A percentile compares a stretch with the other conserved stretches of the same genome.
phyloP scores from a whole-genome alignment of 2,797 vertebrate genomes.

The Silurus lanzhouensis region DNA sequence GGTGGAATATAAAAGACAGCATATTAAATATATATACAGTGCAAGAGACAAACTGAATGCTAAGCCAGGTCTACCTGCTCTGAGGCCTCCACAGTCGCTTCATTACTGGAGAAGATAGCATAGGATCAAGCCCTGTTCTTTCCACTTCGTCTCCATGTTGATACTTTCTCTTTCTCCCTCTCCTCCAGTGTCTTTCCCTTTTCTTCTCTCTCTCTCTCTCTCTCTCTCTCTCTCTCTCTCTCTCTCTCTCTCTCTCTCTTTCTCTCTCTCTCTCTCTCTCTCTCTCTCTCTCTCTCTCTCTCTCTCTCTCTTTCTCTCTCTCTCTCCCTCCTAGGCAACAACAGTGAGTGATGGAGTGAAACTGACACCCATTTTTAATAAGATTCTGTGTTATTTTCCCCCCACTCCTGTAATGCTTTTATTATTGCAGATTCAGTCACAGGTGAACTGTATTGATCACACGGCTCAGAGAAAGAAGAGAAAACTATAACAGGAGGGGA shows the following conservation, averaged over 20 bases:
- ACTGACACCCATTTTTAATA: conserved; percentile 74
- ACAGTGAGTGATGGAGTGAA: conserved; percentile 63
- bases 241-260: conserved; percentile 53
- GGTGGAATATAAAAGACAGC: conserved; percentile 75
- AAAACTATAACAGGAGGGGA: conserved; percentile 41
- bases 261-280: conserved; percentile 20
- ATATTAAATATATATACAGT: conserved; percentile 77
- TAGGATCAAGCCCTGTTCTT: conserved; percentile 62
- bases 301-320: conserved; percentile 49
- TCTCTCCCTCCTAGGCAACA: conserved; percentile 62
- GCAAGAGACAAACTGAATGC: conserved; percentile 69
- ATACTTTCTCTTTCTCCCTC: conserved; percentile 14
- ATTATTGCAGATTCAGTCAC: conserved; percentile 79
- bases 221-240: conserved; percentile 51
- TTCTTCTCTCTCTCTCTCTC: background rate
- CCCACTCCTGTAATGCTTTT: conserved; percentile 76
- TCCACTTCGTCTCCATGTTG: conserved; percentile 40
- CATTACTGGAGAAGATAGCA: conserved; percentile 63
- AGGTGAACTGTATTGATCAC: conserved; percentile 77
- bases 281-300: background rate
- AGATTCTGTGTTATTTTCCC: conserved; percentile 70
- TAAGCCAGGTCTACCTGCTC: conserved; percentile 68
- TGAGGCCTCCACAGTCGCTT: conserved; percentile 55
- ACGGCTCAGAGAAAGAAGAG: conserved; percentile 57
- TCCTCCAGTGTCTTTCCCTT: background rate